phyloP scores from a whole-genome alignment of 2,113 vertebrate species.

The Bathybates hornii region DNA sequence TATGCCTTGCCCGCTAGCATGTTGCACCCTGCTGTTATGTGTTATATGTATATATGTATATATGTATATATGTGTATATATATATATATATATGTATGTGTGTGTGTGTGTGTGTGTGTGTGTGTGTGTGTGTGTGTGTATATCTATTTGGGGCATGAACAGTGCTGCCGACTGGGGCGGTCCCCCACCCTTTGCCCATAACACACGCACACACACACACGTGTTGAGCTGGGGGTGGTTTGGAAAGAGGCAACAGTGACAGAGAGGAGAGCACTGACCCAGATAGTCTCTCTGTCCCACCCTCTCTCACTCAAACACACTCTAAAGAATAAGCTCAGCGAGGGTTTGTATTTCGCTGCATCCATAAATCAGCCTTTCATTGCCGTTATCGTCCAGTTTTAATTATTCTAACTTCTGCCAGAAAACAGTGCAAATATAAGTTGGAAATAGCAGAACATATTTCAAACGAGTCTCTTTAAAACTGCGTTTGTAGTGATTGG shows the following conservation, averaged over 20 bases:
- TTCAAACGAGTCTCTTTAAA: background rate
- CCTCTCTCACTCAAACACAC: conserved; percentile 40
- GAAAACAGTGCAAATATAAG: background rate
- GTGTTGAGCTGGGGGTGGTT: conserved; percentile 5
- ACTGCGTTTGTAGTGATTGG: background rate
- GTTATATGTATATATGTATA: no score
- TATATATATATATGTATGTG: accelerated
- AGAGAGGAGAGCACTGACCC: conserved; percentile 65
- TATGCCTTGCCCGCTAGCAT: no score
- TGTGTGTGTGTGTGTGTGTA: accelerated
- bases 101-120: accelerated
- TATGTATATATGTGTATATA: accelerated
- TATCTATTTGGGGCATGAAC: background rate
- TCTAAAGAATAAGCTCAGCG: conserved; percentile 2
- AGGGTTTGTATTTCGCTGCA: background rate
- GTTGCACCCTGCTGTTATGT: no score
- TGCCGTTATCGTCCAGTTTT: background rate
- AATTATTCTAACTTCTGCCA: background rate
- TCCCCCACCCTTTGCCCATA: conserved; percentile 27
- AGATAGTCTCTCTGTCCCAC: conserved; percentile 61
- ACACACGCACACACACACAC: background rate
- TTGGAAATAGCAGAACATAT: background rate
- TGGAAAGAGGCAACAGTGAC: conserved; percentile 48
- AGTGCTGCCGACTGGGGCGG: conserved; percentile 22
- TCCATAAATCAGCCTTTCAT: background rate